These are phyloP conservation scores for Pogonocichla stellata DNA, from an alignment of 2,113 vertebrate species.

Conservation along the genomic window DNA sequence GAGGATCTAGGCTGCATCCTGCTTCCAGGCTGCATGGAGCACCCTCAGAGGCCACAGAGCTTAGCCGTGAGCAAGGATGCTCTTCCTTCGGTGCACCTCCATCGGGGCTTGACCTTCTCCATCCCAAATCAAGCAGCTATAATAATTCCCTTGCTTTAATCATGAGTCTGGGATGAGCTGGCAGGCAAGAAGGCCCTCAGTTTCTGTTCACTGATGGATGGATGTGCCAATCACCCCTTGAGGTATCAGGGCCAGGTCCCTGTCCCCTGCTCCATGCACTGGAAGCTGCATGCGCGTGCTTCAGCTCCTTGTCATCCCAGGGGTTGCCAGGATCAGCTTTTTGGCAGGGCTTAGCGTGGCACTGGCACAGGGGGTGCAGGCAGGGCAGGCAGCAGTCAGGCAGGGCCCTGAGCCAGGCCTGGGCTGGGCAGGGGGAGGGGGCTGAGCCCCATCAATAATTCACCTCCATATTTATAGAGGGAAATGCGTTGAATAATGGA, in stretches of 20 bases:
- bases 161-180: neutral
- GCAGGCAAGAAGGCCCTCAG: neutral
- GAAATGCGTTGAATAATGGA: constrained; percentile 6
- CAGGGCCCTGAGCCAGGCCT: neutral
- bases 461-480: constrained; percentile 20
- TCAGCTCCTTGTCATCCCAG: neutral
- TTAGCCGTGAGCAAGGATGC: too few species aligned
- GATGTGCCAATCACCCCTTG: neutral
- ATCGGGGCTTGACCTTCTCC: neutral
- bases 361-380: fast-evolving
- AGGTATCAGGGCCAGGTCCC: fast-evolving
- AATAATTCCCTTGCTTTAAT: neutral
- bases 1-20: neutral
- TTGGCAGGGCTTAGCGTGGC: neutral
- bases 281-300: fast-evolving
- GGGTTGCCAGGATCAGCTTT: neutral
- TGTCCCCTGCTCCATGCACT: neutral
- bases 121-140: neutral
- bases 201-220: neutral
- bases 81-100: fast-evolving
- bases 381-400: fast-evolving
- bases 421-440: neutral
- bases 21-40: neutral
- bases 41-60: fast-evolving
- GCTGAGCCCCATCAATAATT: constrained; percentile 34